Evolutionary conservation across 2,797 vertebrate species (phyloP).

Genomic region (Squalus acanthias): DNA sequence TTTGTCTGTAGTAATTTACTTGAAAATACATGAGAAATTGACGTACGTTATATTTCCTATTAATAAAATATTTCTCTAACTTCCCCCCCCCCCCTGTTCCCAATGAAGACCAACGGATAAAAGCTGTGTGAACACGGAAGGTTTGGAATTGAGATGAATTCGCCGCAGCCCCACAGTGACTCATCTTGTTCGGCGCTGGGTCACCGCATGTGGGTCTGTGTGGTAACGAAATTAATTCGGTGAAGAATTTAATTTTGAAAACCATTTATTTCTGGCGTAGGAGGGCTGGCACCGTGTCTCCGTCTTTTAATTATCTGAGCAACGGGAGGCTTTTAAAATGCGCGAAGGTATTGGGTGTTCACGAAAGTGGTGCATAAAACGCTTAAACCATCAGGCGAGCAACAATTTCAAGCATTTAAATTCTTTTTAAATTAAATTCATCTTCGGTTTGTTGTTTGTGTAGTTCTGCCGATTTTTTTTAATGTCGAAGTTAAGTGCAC

Average conservation of each 20-base stretch:
- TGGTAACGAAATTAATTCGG: background rate
- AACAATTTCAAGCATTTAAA: background rate
- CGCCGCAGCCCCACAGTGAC: background rate
- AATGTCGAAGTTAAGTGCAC: background rate
- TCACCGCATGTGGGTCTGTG: background rate
- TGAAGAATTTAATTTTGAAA: conserved; percentile 27
- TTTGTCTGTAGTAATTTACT: background rate
- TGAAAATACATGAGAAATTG: background rate
- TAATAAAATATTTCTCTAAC: background rate
- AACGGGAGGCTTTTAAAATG: background rate
- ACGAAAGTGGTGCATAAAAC: background rate
- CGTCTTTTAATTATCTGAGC: conserved; percentile 4
- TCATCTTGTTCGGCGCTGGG: background rate
- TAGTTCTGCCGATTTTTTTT: background rate
- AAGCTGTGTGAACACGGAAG: background rate
- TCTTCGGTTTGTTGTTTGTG: background rate
- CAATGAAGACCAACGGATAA: background rate
- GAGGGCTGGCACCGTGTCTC: background rate
- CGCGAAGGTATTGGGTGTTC: background rate
- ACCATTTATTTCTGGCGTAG: background rate
- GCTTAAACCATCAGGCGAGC: background rate
- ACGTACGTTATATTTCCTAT: background rate
- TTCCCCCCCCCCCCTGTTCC: background rate
- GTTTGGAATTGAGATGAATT: background rate
- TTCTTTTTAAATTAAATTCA: conserved; percentile 22